Evolutionary conservation across 2,797 vertebrate genomes (phyloP).

Genomic region (Poecilia picta): DNA sequence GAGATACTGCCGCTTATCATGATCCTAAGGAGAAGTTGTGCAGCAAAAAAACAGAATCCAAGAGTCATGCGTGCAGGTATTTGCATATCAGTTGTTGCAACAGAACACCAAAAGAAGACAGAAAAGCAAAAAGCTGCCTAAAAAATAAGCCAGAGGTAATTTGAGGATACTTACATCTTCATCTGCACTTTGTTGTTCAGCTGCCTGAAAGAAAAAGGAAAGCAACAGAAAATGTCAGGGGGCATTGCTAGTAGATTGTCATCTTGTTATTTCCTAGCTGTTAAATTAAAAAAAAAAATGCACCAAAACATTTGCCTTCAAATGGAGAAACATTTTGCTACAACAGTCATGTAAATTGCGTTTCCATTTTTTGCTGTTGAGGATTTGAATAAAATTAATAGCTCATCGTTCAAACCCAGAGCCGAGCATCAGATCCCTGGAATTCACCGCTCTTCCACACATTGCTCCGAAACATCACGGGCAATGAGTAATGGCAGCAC

Average conservation of each 20-base stretch:
- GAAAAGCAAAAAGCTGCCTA: constrained; percentile 10
- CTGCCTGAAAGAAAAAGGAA: constrained; percentile 74
- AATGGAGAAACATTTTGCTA: constrained; percentile 43
- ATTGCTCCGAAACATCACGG: constrained; percentile 51
- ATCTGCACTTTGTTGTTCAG: constrained; percentile 82
- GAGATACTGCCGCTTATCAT: constrained; percentile 49
- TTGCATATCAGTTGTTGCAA: constrained; percentile 45
- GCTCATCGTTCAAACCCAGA: constrained; percentile 38
- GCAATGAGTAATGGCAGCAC: constrained; percentile 71
- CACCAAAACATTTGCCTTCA: constrained; percentile 41
- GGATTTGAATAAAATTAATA: constrained; percentile 61
- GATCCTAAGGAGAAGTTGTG: constrained; percentile 19
- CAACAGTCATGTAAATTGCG: constrained; percentile 43
- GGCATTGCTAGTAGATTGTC: constrained; percentile 15
- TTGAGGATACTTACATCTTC: constrained; percentile 82
- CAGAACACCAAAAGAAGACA: constrained; percentile 24
- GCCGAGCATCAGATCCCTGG: constrained; percentile 24
- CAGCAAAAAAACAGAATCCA: constrained; percentile 17
- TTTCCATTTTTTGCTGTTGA: constrained; percentile 42
- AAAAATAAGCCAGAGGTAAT: constrained; percentile 18
- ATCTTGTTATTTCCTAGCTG: constrained; percentile 15
- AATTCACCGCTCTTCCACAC: constrained; percentile 26
- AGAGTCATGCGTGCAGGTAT: constrained; percentile 26
- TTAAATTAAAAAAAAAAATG: constrained; percentile 9
- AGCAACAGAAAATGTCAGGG: constrained; percentile 28